Evolutionary conservation across 2,797 vertebrate genomes (phyloP).

Genomic region (Takifugu rubripes): DNA sequence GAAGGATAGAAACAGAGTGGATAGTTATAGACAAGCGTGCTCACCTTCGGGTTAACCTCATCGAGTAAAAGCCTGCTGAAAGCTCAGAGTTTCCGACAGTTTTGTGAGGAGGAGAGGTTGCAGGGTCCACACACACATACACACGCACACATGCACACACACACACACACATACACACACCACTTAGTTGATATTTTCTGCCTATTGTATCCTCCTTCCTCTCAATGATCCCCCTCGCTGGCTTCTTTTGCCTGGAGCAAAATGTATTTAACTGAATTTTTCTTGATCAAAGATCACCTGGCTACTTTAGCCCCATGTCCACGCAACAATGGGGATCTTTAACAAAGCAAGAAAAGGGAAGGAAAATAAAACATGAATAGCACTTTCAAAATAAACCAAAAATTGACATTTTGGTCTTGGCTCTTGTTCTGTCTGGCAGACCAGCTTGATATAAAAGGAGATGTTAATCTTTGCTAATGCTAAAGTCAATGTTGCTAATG

Average conservation of each 20-base stretch:
- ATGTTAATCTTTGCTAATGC: constrained; percentile 2
- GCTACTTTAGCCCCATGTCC: constrained; percentile 9
- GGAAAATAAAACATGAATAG: constrained; percentile 33
- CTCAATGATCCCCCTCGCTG: constrained; percentile 33
- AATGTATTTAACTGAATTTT: constrained; percentile 60
- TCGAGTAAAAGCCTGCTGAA: constrained; percentile 71
- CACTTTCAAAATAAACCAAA: constrained; percentile 36
- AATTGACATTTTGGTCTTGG: constrained; percentile 25
- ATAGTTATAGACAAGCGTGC: constrained; percentile 59
- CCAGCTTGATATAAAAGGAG: constrained; percentile 25
- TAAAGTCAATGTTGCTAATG: no score
- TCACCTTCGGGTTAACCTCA: constrained; percentile 74
- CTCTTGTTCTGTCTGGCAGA: constrained; percentile 3
- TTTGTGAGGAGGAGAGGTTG: constrained; percentile 62
- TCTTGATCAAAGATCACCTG: constrained; percentile 46
- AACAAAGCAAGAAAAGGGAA: constrained; percentile 14
- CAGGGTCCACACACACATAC: constrained; percentile 34
- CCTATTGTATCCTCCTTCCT: constrained; percentile 48
- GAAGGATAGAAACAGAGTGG: constrained; percentile 37
- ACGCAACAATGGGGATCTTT: constrained; percentile 1
- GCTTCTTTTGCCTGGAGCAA: constrained; percentile 47
- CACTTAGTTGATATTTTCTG: constrained; percentile 54
- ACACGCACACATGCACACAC: constrained; percentile 17
- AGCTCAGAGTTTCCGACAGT: constrained; percentile 62
- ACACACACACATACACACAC: constrained; percentile 12